A percentile compares a stretch with the other conserved stretches of the same genome.
phyloP scores from a whole-genome alignment of 2,888 invertebrate species.

The Oscheius myriophilus region DNA sequence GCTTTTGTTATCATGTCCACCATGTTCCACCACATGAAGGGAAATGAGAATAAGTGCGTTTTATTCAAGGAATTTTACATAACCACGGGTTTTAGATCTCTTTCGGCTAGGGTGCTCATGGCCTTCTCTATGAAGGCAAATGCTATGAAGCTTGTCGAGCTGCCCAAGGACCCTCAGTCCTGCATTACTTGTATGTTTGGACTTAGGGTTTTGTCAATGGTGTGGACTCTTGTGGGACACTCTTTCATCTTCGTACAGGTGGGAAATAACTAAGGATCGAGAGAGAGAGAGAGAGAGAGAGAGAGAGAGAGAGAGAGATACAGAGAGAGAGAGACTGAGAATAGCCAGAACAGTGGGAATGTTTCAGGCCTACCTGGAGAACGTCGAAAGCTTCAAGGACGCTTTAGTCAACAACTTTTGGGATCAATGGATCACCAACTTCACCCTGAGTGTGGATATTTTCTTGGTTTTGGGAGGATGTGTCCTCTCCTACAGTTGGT shows the following conservation, averaged over 20 bases:
- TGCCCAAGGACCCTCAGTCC: conserved; percentile 68
- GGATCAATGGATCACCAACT: conserved; percentile 70
- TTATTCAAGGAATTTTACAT: not conserved
- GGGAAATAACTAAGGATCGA: not conserved
- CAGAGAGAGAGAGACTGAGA: not conserved
- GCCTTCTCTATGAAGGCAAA: conserved; percentile 67
- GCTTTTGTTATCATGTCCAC: conserved; percentile 65
- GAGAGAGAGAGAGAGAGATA: too few species aligned
- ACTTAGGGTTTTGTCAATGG: conserved; percentile 67
- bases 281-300: too few species aligned
- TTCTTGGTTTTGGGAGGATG: conserved; percentile 67
- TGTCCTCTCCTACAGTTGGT: conserved; percentile 68
- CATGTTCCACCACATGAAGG: conserved; percentile 63
- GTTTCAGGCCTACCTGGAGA: conserved; percentile 62
- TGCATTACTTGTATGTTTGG: conserved; percentile 70
- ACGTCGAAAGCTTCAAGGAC: conserved; percentile 68
- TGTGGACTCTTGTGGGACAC: conserved; percentile 70
- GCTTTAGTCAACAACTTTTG: conserved; percentile 66
- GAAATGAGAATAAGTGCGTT: conserved; percentile 59
- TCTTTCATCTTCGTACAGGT: conserved; percentile 69
- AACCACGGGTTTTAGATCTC: conserved; percentile 42
- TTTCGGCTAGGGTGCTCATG: conserved; percentile 61
- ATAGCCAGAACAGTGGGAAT: too few species aligned
- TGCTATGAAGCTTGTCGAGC: conserved; percentile 55
- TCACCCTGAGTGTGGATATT: conserved; percentile 68